Evolutionary conservation across 2,797 vertebrate genomes (phyloP).

Genomic region (Muraenolepis orangiensis): DNA sequence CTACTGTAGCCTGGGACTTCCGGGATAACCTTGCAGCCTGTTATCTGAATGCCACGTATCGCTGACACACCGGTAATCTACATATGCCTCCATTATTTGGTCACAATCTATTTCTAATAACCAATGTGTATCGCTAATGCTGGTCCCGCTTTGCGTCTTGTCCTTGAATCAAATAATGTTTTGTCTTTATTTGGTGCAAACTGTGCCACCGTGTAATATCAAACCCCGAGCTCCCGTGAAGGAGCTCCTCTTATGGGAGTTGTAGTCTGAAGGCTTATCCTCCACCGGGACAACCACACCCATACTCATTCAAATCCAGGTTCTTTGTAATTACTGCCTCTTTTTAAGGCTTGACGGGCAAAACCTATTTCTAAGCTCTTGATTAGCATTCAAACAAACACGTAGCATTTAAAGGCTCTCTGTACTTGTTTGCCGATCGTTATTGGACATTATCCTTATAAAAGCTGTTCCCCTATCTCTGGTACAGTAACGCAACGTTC

Average conservation of each 20-base stretch:
- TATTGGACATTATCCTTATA: no score
- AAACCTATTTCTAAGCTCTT: background rate
- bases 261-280: background rate
- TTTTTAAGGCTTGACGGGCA: background rate
- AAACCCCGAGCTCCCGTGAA: background rate
- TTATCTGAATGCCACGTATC: background rate
- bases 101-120: background rate
- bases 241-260: background rate
- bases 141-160: background rate
- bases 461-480: no score
- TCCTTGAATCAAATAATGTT: background rate
- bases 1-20: background rate
- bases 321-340: background rate
- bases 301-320: background rate
- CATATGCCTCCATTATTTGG: background rate
- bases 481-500: no score
- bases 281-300: background rate
- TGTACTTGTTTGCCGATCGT: no score
- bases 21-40: background rate
- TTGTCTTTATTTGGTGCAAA: background rate
- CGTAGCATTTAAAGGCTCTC: no score
- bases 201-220: background rate
- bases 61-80: background rate
- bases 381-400: background rate
- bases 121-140: background rate